Conservation (phyloP, 2,888 invertebrate species). For the Carcina quercana region DNA sequence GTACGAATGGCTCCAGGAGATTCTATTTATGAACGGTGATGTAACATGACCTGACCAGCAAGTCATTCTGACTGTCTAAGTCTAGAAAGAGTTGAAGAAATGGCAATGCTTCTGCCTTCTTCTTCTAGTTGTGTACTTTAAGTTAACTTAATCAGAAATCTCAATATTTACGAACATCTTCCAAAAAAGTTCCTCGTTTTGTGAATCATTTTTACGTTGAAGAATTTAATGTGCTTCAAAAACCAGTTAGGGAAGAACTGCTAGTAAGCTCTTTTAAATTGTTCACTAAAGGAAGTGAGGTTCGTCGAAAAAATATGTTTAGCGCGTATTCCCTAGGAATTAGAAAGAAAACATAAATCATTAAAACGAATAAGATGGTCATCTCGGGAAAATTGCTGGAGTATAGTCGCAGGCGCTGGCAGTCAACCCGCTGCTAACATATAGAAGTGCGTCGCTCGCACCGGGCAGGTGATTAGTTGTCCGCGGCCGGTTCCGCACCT, state of each 20-base stretch:
- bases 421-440: slow-evolving; percentile 29
- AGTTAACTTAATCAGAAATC: no score
- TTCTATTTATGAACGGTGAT: slow-evolving; percentile 67
- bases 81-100: no score
- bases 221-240: slow-evolving; percentile 36
- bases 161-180: no score
- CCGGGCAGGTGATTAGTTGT: slow-evolving; percentile 40
- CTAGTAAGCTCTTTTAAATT: no score
- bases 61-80: no score
- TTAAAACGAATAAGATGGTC: slow-evolving; percentile 33
- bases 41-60: no score
- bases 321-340: slow-evolving; percentile 31
- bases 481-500: slow-evolving; percentile 50
- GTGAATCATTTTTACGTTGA: no score
- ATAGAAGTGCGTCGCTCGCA: slow-evolving; percentile 20
- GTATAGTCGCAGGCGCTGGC: slow-evolving; percentile 15
- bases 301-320: slow-evolving; percentile 36
- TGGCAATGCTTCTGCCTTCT: no score
- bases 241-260: slow-evolving; percentile 43
- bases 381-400: slow-evolving; percentile 37
- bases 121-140: no score
- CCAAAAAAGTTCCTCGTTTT: no score
- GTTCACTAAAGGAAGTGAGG: no score
- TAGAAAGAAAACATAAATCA: slow-evolving; percentile 41
- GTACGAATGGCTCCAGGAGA: slow-evolving; percentile 59